Percentiles rank a stretch among this genome's conserved stretches.
Evolutionary conservation across 2,113 vertebrate species (phyloP).

Genomic region (Uria aalge): DNA sequence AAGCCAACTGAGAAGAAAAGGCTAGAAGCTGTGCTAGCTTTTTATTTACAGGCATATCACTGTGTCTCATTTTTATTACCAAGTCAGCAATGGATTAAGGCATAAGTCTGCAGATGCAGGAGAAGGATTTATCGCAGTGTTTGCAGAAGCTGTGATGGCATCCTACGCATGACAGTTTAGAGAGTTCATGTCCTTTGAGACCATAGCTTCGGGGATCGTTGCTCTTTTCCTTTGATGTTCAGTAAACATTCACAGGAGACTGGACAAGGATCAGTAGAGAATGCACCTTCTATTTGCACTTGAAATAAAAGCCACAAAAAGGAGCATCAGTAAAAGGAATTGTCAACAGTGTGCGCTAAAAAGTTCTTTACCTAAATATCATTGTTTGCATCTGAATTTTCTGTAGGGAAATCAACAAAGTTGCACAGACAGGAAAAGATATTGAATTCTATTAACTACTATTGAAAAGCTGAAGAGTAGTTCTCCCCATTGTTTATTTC

Average conservation of each 20-base stretch:
- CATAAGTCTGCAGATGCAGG: not conserved
- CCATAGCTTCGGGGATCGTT: not conserved
- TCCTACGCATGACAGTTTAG: not conserved
- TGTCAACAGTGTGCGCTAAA: not conserved
- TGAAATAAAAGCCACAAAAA: not conserved
- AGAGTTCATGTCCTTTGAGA: constrained; percentile 1
- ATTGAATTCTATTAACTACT: not conserved
- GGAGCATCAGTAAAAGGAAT: not conserved
- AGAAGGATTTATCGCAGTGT: not conserved
- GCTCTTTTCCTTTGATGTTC: constrained; percentile 1
- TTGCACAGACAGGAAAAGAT: not conserved
- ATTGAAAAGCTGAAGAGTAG: not conserved
- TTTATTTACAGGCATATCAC: not conserved
- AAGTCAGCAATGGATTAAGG: constrained; percentile 18
- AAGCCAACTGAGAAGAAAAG: not conserved
- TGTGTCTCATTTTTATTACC: not conserved
- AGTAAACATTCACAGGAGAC: not conserved
- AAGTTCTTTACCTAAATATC: not conserved
- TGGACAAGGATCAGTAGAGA: not conserved
- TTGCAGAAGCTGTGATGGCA: not conserved
- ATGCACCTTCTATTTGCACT: not conserved
- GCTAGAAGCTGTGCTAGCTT: not conserved
- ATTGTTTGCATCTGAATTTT: not conserved
- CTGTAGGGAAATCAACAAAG: not conserved
- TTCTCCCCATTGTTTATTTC: not conserved